Conservation (phyloP, 2,888 invertebrate genomes). For the Eupithecia pulchellata region DNA sequence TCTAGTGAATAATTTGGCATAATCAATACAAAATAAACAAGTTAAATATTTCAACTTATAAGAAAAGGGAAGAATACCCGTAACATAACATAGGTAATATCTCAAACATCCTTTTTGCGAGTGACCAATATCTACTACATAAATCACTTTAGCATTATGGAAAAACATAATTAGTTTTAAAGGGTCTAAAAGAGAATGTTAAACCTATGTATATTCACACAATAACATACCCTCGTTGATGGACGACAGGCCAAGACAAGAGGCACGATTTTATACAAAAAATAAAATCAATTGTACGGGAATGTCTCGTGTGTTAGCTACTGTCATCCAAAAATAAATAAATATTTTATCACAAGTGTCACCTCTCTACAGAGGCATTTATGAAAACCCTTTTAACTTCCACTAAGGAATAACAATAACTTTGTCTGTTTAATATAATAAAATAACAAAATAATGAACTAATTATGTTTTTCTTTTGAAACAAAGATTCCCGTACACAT, state of each 20-base stretch:
- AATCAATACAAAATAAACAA: conserved; percentile 27
- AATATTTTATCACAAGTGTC: conserved; percentile 80
- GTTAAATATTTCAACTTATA: conserved; percentile 46
- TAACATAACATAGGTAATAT: conserved; percentile 45
- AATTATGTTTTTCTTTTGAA: conserved; percentile 81
- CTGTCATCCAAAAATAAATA: conserved; percentile 80
- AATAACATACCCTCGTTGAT: conserved; percentile 75
- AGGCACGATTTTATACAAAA: conserved; percentile 84
- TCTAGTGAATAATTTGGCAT: conserved; percentile 31
- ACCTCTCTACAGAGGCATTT: conserved; percentile 63
- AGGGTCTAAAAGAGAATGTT: conserved; percentile 66
- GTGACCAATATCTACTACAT: conserved; percentile 63
- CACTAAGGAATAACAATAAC: conserved; percentile 52
- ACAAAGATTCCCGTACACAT: conserved; percentile 84
- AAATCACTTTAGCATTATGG: conserved; percentile 70
- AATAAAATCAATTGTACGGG: conserved; percentile 83
- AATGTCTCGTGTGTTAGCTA: conserved; percentile 82
- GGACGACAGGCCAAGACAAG: conserved; percentile 85
- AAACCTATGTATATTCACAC: conserved; percentile 76
- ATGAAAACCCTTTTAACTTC: conserved; percentile 51
- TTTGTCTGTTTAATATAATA: conserved; percentile 40
- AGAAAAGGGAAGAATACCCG: conserved; percentile 43
- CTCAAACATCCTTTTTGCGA: conserved; percentile 70
- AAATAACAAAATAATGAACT: conserved; percentile 57
- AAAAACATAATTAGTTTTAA: conserved; percentile 82